Evolutionary conservation across 2,797 vertebrate genomes (phyloP), one percentile per base, ranked within the genome.

Genomic region (Cyclura pinguis): DNA sequence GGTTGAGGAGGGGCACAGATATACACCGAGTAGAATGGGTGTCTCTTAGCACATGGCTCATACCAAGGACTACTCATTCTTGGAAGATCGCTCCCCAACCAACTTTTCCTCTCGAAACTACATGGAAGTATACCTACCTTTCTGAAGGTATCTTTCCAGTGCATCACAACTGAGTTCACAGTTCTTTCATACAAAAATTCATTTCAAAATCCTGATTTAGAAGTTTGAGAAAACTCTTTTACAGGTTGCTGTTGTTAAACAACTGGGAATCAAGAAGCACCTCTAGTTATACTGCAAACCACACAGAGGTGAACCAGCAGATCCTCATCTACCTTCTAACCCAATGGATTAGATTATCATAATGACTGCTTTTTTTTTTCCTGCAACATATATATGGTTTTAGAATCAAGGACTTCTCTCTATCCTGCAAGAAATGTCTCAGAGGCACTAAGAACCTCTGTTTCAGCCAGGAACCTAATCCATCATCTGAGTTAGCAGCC

Each of bases 401-500:
- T 86, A 72, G 3, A 57, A 7, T 80, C 57, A 42, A 20, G 57
- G 77, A 4, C 20, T 59, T 35, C 29, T 74, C 29, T 62, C 42
- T 29, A 82, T 22, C 27, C 32, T 47, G 24, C 57, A 24, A 59
- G 76, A 76, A 50, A 87, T 27, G 29, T 82, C 77, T 67, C 74
- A 80, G 59, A 55, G 59, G 59, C 32, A 52, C 22, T 38, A 90
- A 35, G 52, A 69, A 29, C 38, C 32, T 14, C 27, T 84, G 59
- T 32, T 78, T 91, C 50, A 84, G 27, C 47, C 20, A 72, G 50
- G 73, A 78, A 78, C 22, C 62, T 72, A 57, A 52, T 72, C 35
- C 47, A 78, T 32, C 1, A 24, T 78, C 73, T 57, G 38, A 91
- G 80, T 38, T 78, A 50, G 13, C 85, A 91, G 29, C 86, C 90